phyloP scores from a whole-genome alignment of 2,113 vertebrate genomes.

The Albula goreensis region DNA sequence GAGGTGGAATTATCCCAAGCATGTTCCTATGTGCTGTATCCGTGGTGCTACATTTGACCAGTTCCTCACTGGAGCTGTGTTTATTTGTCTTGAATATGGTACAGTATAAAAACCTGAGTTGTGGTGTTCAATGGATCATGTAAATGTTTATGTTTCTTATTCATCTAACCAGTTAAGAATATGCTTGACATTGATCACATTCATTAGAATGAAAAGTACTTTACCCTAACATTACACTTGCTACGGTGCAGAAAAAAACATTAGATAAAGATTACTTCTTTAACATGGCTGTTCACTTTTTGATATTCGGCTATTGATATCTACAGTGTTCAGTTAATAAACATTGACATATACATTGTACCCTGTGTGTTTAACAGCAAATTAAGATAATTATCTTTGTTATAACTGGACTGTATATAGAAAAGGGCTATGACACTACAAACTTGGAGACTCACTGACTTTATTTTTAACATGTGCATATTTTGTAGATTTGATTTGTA shows the following conservation, averaged over 20 bases:
- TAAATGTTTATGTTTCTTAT: neutral
- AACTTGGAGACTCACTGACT: slow-evolving; percentile 47
- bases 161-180: neutral
- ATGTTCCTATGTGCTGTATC: slow-evolving; percentile 1
- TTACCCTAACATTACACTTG: slow-evolving; percentile 55
- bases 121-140: neutral
- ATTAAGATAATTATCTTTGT: slow-evolving; percentile 37
- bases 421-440: slow-evolving; percentile 60
- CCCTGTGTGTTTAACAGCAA: slow-evolving; percentile 51
- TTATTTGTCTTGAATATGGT: neutral
- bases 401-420: slow-evolving; percentile 50
- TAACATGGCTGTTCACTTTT: slow-evolving; percentile 53
- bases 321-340: slow-evolving; percentile 24
- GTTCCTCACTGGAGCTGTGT: neutral
- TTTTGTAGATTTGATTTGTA: slow-evolving; percentile 78
- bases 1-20: neutral
- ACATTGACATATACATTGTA: slow-evolving; percentile 27
- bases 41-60: neutral
- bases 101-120: neutral
- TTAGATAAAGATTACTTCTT: slow-evolving; percentile 45
- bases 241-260: slow-evolving; percentile 45
- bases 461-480: slow-evolving; percentile 70
- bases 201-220: slow-evolving; percentile 43
- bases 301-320: slow-evolving; percentile 33
- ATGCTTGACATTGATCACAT: neutral